phyloP scores from a whole-genome alignment of 2,888 invertebrate genomes.

The Agapostemon virescens region DNA sequence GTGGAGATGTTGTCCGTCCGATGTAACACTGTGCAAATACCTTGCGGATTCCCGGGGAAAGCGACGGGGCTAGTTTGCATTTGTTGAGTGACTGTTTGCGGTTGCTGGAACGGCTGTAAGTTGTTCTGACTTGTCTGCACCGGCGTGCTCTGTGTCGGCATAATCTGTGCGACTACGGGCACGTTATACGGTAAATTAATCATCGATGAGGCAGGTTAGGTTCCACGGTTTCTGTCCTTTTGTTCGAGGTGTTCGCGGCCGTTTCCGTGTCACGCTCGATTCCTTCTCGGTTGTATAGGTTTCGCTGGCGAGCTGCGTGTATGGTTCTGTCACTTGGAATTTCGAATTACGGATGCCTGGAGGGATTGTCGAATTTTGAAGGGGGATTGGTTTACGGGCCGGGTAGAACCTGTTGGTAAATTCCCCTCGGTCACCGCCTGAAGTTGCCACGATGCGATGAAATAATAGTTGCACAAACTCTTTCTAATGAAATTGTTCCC shows the following conservation, averaged over 20 bases:
- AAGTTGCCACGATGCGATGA: constrained; percentile 52
- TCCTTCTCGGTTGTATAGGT: not conserved
- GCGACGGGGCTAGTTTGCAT: constrained; percentile 53
- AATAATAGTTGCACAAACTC: constrained; percentile 9
- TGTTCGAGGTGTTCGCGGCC: not conserved
- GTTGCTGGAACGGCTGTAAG: constrained; percentile 65
- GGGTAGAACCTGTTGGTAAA: constrained; percentile 18
- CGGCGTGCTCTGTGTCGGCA: constrained; percentile 66
- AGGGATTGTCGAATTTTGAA: constrained; percentile 52
- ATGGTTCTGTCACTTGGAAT: constrained; percentile 50
- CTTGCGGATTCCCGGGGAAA: constrained; percentile 50
- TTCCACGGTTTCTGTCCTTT: constrained; percentile 2
- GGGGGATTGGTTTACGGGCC: constrained; percentile 40
- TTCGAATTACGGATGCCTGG: constrained; percentile 40
- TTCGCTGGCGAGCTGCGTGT: not conserved
- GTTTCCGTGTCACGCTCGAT: not conserved
- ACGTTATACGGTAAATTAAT: constrained; percentile 53
- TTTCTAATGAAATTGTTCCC: constrained; percentile 2
- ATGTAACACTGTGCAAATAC: constrained; percentile 43
- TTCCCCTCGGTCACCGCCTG: constrained; percentile 35
- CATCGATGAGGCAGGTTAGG: constrained; percentile 52
- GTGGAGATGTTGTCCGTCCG: not conserved
- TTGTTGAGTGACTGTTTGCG: constrained; percentile 54
- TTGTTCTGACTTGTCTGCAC: constrained; percentile 68
- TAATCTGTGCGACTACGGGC: constrained; percentile 59